Evolutionary conservation across 2,888 invertebrate genomes (phyloP).

Genomic region (Aphodius sticticus): DNA sequence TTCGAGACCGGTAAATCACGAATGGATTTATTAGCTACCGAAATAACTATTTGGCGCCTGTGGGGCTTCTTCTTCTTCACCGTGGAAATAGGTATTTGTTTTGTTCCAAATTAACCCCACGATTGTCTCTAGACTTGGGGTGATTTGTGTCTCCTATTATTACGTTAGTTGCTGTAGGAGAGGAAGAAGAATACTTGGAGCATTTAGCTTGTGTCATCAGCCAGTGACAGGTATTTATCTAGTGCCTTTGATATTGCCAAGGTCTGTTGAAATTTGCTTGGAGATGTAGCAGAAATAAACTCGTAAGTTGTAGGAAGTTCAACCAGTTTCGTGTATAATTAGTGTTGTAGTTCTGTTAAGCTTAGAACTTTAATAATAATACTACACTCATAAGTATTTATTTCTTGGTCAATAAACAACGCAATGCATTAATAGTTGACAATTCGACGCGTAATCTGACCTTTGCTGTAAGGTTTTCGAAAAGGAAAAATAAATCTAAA

Average conservation of each 20-base stretch:
- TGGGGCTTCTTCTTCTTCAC: too few relatives aligned
- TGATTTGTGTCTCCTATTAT: background rate
- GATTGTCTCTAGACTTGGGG: background rate
- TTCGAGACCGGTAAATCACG: background rate
- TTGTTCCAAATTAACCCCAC: background rate
- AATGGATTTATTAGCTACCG: slow-evolving; percentile 4
- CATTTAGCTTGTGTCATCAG: too few relatives aligned
- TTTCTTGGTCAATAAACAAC: too few relatives aligned
- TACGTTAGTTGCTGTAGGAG: background rate
- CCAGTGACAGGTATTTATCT: too few relatives aligned
- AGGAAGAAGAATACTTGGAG: too few relatives aligned
- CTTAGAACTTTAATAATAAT: too few relatives aligned
- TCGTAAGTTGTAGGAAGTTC: background rate
- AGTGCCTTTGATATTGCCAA: background rate
- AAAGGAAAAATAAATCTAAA: too few relatives aligned
- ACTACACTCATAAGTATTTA: too few relatives aligned
- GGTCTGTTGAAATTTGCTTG: background rate
- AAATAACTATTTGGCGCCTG: background rate
- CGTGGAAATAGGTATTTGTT: background rate
- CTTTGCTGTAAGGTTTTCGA: too few relatives aligned
- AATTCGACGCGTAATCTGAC: too few relatives aligned
- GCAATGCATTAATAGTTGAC: too few relatives aligned
- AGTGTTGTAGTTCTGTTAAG: background rate
- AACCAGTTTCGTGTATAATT: background rate
- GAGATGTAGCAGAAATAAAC: too few relatives aligned